Conservation (phyloP, 2,113 vertebrate species). For the Ariopsis seemanni region DNA sequence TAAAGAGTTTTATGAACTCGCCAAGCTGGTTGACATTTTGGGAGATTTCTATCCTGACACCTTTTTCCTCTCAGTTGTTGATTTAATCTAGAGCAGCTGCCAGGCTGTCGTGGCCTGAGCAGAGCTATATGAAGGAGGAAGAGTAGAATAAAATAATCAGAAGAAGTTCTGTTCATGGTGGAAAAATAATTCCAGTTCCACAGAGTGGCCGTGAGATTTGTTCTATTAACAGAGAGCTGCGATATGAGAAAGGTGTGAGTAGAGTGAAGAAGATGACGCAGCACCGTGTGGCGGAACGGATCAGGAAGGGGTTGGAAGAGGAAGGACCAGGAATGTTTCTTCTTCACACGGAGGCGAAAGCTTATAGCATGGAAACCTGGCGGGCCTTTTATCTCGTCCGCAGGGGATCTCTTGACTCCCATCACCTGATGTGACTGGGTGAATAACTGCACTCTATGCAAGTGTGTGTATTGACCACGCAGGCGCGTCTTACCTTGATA, state of each 20-base stretch:
- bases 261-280: neutral
- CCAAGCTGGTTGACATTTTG: slow-evolving; percentile 46
- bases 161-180: slow-evolving; percentile 12
- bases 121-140: slow-evolving; percentile 21
- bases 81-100: slow-evolving; percentile 40
- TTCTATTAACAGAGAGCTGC: slow-evolving; percentile 2
- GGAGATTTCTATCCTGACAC: slow-evolving; percentile 34
- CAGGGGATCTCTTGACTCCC: slow-evolving; percentile 24
- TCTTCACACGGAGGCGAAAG: slow-evolving; percentile 17
- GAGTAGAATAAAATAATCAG: slow-evolving; percentile 24
- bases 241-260: neutral
- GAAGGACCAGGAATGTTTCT: neutral
- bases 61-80: slow-evolving; percentile 3
- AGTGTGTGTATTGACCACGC: neutral
- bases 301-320: neutral
- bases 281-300: neutral
- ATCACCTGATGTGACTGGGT: slow-evolving; percentile 27
- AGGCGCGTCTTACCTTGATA: slow-evolving; percentile 78
- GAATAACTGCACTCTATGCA: slow-evolving; percentile 19
- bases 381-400: slow-evolving; percentile 27
- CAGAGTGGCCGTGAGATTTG: neutral
- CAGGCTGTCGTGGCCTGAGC: slow-evolving; percentile 25
- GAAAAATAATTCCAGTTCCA: neutral
- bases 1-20: slow-evolving; percentile 45
- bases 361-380: slow-evolving; percentile 17